Evolutionary conservation across 2,797 vertebrate species (phyloP).

Genomic region (Acanthurus lineatus): DNA sequence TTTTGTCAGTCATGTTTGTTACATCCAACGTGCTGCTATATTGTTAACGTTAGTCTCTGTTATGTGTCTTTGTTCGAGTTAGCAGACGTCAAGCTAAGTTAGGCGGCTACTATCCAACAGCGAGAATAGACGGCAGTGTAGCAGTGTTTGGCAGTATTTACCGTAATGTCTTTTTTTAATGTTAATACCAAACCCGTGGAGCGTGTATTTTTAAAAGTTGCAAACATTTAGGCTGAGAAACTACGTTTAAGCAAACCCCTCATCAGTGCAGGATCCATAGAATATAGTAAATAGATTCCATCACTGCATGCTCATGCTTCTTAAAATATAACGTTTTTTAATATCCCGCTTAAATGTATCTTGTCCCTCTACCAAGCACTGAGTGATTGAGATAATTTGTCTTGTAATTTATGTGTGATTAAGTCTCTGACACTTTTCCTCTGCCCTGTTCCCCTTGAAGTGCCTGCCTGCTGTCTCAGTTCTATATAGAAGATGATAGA

Average conservation of each 20-base stretch:
- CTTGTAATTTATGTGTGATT: not conserved
- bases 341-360: not conserved
- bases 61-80: not conserved
- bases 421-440: not conserved
- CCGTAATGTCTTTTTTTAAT: not conserved
- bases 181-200: too few species aligned
- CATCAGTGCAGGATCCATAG: not conserved
- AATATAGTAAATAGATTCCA: not conserved
- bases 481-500: slow-evolving; percentile 89
- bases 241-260: not conserved
- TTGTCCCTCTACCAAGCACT: not conserved
- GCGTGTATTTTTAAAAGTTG: not conserved
- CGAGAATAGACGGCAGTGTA: not conserved
- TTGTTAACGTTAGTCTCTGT: too few species aligned
- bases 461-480: not conserved
- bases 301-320: not conserved
- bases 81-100: not conserved
- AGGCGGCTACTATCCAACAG: not conserved
- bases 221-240: not conserved
- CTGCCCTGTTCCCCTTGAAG: not conserved
- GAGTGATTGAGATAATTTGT: too few species aligned
- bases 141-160: not conserved
- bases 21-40: not conserved
- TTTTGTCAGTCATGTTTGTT: not conserved
- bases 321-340: not conserved